Percentiles rank a stretch among this genome's conserved stretches.
phyloP scores from a whole-genome alignment of 2,888 invertebrate genomes.

The Acronicta aceris region DNA sequence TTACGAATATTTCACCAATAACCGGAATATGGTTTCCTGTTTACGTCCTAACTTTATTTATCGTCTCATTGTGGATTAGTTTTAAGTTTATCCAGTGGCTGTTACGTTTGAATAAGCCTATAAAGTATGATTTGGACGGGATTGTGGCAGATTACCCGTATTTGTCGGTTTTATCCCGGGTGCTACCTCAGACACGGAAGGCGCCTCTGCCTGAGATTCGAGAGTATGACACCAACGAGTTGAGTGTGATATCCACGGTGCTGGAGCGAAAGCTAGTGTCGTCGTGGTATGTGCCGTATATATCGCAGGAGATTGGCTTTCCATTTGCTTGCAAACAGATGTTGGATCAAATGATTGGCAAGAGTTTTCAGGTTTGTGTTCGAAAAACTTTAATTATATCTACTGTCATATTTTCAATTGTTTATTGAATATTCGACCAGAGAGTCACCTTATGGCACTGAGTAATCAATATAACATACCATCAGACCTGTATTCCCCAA shows the following conservation, averaged over 20 bases:
- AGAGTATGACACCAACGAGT: conserved; percentile 83
- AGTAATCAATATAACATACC: too few species aligned
- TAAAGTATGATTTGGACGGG: conserved; percentile 79
- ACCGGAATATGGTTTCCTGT: conserved; percentile 82
- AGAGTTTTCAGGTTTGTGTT: conserved; percentile 79
- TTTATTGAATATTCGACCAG: too few species aligned
- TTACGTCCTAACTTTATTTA: conserved; percentile 78
- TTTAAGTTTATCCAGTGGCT: conserved; percentile 88
- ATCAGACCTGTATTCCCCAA: too few species aligned
- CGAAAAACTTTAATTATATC: conserved; percentile 2
- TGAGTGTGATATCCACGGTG: conserved; percentile 84
- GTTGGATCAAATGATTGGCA: conserved; percentile 85
- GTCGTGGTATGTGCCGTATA: conserved; percentile 84
- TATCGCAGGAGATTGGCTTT: conserved; percentile 85
- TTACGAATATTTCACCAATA: conserved; percentile 81
- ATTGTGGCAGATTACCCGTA: conserved; percentile 71
- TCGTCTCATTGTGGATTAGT: conserved; percentile 82
- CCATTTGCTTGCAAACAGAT: conserved; percentile 87
- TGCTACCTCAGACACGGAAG: conserved; percentile 64
- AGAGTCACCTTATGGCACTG: too few species aligned
- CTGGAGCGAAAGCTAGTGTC: conserved; percentile 82
- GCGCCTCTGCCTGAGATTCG: conserved; percentile 60
- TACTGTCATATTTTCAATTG: not conserved
- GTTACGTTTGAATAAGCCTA: conserved; percentile 85
- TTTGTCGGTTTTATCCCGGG: conserved; percentile 60